phyloP scores from a whole-genome alignment of 2,888 invertebrate genomes.

The Cheilosia vernalis region DNA sequence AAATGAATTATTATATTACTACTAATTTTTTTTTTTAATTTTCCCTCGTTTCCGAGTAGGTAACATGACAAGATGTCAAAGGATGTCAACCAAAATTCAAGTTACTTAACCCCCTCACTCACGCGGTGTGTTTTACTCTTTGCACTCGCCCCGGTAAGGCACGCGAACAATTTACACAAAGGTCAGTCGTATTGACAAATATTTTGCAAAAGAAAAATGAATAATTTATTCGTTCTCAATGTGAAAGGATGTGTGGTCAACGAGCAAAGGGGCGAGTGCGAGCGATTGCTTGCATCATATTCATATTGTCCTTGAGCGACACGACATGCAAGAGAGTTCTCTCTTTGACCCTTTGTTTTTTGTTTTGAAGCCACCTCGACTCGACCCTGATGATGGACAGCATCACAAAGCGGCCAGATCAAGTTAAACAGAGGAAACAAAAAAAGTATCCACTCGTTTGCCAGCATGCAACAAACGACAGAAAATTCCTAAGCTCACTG shows the following conservation, averaged over 20 bases:
- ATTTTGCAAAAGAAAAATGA: constrained; percentile 52
- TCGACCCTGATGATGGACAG: constrained; percentile 56
- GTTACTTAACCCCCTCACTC: constrained; percentile 48
- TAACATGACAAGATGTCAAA: constrained; percentile 69
- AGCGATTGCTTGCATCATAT: constrained; percentile 18
- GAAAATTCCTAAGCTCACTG: constrained; percentile 34
- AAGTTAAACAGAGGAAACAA: constrained; percentile 46
- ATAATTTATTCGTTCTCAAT: constrained; percentile 56
- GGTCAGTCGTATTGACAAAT: constrained; percentile 67
- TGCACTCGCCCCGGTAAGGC: constrained; percentile 30
- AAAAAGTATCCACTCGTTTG: constrained; percentile 22
- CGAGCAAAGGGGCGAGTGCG: constrained; percentile 20
- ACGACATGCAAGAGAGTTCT: constrained; percentile 29
- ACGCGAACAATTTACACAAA: constrained; percentile 74
- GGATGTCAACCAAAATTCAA: constrained; percentile 59
- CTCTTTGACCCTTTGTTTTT: constrained; percentile 14
- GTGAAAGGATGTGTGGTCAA: constrained; percentile 59
- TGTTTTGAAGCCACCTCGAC: constrained; percentile 14
- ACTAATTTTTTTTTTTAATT: not conserved
- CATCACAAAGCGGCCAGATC: constrained; percentile 46
- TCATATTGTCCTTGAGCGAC: constrained; percentile 44
- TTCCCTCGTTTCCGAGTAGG: not conserved
- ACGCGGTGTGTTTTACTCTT: not conserved
- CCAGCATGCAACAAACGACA: constrained; percentile 29
- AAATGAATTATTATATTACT: constrained; percentile 24